These are phyloP conservation scores for Cavia porcellus DNA, from an alignment of 2,113 vertebrate genomes.

Conservation along the genomic window DNA sequence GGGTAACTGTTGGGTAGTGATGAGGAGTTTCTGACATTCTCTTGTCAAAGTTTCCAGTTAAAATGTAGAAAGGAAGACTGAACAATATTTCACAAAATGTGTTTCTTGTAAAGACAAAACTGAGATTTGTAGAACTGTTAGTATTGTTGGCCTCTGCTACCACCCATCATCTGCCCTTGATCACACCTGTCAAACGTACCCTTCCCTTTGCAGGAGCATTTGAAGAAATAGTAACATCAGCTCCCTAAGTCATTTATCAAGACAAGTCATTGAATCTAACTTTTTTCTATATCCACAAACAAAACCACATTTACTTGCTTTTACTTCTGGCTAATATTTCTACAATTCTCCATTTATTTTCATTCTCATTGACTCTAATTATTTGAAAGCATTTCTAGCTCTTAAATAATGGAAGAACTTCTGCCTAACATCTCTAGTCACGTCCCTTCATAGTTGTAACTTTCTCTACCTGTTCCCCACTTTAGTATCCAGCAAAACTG, in stretches of 20 bases:
- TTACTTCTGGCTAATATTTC: neutral
- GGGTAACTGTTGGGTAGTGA: neutral
- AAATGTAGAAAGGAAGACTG: neutral
- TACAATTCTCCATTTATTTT: conserved; percentile 6
- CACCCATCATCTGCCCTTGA: neutral
- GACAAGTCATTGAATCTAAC: neutral
- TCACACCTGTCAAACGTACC: neutral
- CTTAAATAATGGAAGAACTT: neutral
- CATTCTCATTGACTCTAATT: neutral
- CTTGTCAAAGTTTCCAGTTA: neutral
- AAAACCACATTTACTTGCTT: neutral
- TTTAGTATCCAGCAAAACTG: neutral
- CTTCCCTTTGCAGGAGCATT: neutral
- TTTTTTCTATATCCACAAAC: neutral
- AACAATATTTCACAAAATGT: neutral
- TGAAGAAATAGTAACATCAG: neutral
- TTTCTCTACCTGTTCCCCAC: accelerated
- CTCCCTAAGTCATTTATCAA: neutral
- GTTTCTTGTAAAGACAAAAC: neutral
- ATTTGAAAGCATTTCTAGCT: neutral
- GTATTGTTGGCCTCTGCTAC: neutral
- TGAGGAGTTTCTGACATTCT: neutral
- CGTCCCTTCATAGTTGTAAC: neutral
- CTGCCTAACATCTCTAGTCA: neutral
- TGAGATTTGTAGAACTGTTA: neutral